Percentiles rank a stretch among this genome's conserved stretches.
These are phyloP conservation scores for Phodopus roborovskii DNA, from an alignment of 2,113 vertebrate genomes.

Conservation along the genomic window DNA sequence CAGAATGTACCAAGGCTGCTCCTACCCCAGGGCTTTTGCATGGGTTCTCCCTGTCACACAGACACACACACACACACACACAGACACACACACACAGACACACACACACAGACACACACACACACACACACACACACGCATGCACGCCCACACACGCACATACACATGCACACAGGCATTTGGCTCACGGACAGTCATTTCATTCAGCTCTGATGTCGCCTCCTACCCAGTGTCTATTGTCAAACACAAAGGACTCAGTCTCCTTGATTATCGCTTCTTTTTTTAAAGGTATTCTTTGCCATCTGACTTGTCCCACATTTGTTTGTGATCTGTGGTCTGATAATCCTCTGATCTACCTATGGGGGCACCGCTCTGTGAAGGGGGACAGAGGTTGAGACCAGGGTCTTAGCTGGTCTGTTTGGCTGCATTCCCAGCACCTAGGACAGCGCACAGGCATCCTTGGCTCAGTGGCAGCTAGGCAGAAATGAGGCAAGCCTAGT, in stretches of 20 bases:
- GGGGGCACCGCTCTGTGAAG: not conserved
- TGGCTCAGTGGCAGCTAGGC: not conserved
- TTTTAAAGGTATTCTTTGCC: not conserved
- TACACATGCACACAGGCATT: too few relatives aligned
- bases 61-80: too few relatives aligned
- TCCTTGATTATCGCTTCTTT: not conserved
- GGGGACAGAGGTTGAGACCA: not conserved
- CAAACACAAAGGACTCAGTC: not conserved
- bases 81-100: too few relatives aligned
- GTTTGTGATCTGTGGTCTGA: not conserved
- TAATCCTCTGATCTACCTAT: not conserved
- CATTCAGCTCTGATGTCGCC: not conserved
- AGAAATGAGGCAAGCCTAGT: not conserved
- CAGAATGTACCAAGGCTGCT: not conserved
- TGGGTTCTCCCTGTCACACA: not conserved
- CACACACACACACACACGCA: too few relatives aligned
- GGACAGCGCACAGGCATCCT: not conserved
- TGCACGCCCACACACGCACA: too few relatives aligned
- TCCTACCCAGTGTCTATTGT: too few relatives aligned
- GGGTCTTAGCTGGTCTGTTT: not conserved
- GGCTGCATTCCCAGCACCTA: not conserved
- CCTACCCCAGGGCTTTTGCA: constrained; percentile 8
- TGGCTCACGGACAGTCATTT: rapidly evolving
- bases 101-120: too few relatives aligned
- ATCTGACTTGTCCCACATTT: not conserved